Conservation (phyloP, 2,888 invertebrate genomes). For the Caenorhabditis angaria region DNA sequence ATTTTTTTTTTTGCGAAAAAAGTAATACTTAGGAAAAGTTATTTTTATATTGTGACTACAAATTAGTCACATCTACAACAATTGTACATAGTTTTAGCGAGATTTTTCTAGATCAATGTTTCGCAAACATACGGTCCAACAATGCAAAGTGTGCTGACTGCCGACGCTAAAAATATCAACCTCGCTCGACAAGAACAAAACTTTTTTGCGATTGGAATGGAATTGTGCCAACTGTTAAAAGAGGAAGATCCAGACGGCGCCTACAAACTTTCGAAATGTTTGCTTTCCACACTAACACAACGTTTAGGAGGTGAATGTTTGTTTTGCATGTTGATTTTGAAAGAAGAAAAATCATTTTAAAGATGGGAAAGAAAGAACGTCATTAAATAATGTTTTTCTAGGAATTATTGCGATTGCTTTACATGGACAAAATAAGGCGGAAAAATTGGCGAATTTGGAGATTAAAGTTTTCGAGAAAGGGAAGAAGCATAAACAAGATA, state of each 20-base stretch:
- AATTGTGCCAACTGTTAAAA: slow-evolving; percentile 31
- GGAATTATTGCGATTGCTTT: slow-evolving; percentile 40
- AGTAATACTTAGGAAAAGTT: background rate
- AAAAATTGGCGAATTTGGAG: slow-evolving; percentile 42
- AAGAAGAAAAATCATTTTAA: slow-evolving; percentile 9
- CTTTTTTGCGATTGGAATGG: slow-evolving; percentile 27
- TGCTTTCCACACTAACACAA: slow-evolving; percentile 45
- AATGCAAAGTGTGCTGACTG: slow-evolving; percentile 43
- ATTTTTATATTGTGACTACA: no score
- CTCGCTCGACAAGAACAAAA: slow-evolving; percentile 33
- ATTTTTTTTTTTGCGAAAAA: background rate
- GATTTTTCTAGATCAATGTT: slow-evolving; percentile 38
- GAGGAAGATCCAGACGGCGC: slow-evolving; percentile 24
- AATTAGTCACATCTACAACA: no score
- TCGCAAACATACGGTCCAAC: slow-evolving; percentile 36
- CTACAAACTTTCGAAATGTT: slow-evolving; percentile 38
- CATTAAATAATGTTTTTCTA: slow-evolving; percentile 18
- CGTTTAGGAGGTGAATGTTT: slow-evolving; percentile 40
- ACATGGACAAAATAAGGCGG: slow-evolving; percentile 31
- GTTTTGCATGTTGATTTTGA: background rate
- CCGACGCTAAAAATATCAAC: slow-evolving; percentile 38
- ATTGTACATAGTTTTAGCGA: no score
- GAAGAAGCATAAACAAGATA: slow-evolving; percentile 26
- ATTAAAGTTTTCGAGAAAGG: slow-evolving; percentile 19
- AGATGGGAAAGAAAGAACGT: no score